Evolutionary conservation across 2,113 vertebrate genomes (phyloP), one percentile per base, ranked within the genome.

Genomic region (Ageneiosus marmoratus): DNA sequence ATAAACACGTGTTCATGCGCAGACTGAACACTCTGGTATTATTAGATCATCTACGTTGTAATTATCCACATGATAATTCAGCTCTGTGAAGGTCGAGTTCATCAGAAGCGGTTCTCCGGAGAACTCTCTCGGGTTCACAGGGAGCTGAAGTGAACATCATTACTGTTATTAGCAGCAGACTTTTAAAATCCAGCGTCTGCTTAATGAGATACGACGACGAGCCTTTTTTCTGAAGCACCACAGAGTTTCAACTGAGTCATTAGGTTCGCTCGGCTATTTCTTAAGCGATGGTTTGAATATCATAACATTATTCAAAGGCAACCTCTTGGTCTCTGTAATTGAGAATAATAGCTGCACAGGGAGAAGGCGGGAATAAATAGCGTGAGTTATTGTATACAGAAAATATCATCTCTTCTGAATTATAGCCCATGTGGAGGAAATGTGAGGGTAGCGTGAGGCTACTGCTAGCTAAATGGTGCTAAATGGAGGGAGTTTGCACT

Each of bases 131-230:
- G 8, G 77, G 29, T 65, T 83, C 67, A 32, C 46, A n/a, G 83
- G 85, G 83, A 83, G 72, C 76, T 67, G 55, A 63, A 70, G 41
- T 12, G 29, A 65, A 58, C 69, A 50, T 77, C 74, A 62, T 81
- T 87, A 74, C 63, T 84, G 60, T 77, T 73, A 87, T 88, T 82
- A 78, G 81, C 69, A 77, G 81, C 69, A 77, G 81, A 81, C 58
- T 67, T 84, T 69, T 78, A 88, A 48, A 73, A 50, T 73, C 72
- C 46, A 22, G 56, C 67, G 69, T 85, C 50, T 44, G 56, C 34
- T 80, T 89, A 86, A 81, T 85, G 72, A 84, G 86, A 87, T 82
- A 86, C 82, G 84, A 55, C 84, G 76, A 89, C 80, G n/a, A 84
- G 79, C 81, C 73, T 78, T 88, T 83, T 79, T 24, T 65, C 18